Evolutionary conservation across 2,888 invertebrate species (phyloP).

Genomic region (Athrips mouffetella): DNA sequence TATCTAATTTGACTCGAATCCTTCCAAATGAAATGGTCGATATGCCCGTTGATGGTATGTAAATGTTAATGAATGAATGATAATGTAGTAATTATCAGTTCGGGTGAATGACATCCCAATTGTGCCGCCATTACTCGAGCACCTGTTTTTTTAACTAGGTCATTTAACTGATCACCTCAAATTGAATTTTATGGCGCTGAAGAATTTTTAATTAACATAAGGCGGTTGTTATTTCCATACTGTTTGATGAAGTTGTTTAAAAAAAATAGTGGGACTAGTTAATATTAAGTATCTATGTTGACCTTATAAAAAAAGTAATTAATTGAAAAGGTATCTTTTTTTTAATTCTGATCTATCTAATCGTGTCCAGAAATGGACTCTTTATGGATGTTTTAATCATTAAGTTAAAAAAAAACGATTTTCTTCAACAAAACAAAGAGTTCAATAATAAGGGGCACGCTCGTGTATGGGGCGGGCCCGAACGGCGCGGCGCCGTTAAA

Average conservation of each 20-base stretch:
- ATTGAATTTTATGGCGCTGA: not conserved
- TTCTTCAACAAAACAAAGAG: constrained; percentile 21
- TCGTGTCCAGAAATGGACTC: too few relatives aligned
- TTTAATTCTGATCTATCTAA: too few relatives aligned
- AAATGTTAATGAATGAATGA: constrained; percentile 6
- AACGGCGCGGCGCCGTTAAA: constrained; percentile 64
- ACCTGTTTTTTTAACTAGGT: constrained; percentile 11
- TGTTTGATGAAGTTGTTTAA: too few relatives aligned
- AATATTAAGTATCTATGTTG: not conserved
- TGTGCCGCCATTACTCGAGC: not conserved
- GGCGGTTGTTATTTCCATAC: not conserved
- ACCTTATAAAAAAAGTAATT: too few relatives aligned
- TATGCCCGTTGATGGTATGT: too few relatives aligned
- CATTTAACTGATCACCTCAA: constrained; percentile 5
- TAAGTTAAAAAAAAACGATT: constrained; percentile 13
- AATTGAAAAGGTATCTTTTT: too few relatives aligned
- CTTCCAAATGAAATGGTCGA: not conserved
- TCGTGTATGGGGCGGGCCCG: constrained; percentile 24
- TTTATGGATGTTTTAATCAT: too few relatives aligned
- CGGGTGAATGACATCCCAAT: constrained; percentile 8
- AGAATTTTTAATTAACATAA: constrained; percentile 1
- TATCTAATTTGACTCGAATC: not conserved
- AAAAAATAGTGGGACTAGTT: not conserved
- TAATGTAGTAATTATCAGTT: not conserved
- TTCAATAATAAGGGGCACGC: constrained; percentile 14